Conservation (phyloP, 2,888 invertebrate genomes). For the Aelia acuminata region DNA sequence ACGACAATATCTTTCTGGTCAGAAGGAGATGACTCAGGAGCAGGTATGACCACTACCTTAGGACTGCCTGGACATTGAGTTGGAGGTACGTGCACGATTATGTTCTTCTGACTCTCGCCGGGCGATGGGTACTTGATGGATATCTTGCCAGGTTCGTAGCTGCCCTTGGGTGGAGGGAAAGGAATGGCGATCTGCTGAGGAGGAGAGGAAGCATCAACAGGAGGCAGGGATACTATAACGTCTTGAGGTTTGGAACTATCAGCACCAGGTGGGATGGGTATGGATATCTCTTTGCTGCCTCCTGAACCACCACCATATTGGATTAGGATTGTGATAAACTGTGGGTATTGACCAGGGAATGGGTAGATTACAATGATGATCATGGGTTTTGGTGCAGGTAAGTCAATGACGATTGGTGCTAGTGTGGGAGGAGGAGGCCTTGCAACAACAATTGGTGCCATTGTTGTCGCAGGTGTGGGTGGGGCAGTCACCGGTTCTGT, state of each 20-base stretch:
- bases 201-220: neutral
- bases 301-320: neutral
- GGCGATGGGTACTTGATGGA: neutral
- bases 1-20: neutral
- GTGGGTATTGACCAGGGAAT: neutral
- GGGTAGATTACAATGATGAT: neutral
- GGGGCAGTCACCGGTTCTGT: neutral
- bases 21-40: neutral
- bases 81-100: neutral
- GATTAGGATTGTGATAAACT: neutral
- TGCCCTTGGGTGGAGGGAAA: neutral
- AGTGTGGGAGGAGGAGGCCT: too few relatives aligned
- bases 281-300: neutral
- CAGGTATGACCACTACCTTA: neutral
- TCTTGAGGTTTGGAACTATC: neutral
- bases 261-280: neutral
- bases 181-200: neutral
- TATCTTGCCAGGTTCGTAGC: neutral
- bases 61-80: neutral
- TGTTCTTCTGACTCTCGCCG: neutral
- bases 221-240: neutral
- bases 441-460: neutral
- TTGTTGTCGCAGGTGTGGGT: neutral
- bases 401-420: neutral
- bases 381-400: neutral